Base-by-base conservation (phyloP, 1,140 invertebrate genomes). In the Acromyrmex echinatior region DNA sequence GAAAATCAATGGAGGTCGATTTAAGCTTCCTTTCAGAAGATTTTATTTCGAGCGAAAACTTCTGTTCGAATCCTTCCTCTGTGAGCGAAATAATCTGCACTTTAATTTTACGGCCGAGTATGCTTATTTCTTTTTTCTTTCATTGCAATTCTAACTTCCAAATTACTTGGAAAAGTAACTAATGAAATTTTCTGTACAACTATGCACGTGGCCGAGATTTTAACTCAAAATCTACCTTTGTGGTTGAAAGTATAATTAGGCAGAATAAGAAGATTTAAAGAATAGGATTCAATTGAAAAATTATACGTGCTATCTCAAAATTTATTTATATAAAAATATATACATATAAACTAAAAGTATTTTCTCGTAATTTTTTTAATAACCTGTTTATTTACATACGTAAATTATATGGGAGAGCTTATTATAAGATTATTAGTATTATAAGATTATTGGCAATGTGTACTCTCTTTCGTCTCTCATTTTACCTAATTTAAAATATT, bases 171-270 rank as follows among this genome's bases (percentile, higher is more conserved):
- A 49, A 73, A 73, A 73, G 35, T 60, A 73, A 62, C 35, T 60
- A 60, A 82, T 73, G 56, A 73, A 82, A 73, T 82, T 80, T 80
- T 70, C 65, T 14, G 45, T 21, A 12, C 65, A 70, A 58, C 62
- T 56, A 31, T 9, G 14, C 63, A 31, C 45, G 28, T 49, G 28
- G 45, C 4, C 9, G n/a, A 70, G 31, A 81, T 70, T 71, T 81
- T 71, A 25, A 70, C n/a, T 70, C 14, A 56, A 70, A 70, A 82
- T 82, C 53, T 31, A 49, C 3, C 10, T 71, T 45, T 31, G 21
- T 25, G 51, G 18, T 45, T 28, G 0, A 12, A 31, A 7, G 62
- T 18, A 62, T 73, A 82, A 74, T 82, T 56, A 10, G 18, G 3
- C 25, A 14, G 3, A 71, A 31, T 73, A 58, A 71, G 5, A 81